A percentile compares a stretch with the other conserved stretches of the same genome.
Evolutionary conservation across 2,888 invertebrate species (phyloP).

Genomic region (Orthosia gothica): DNA sequence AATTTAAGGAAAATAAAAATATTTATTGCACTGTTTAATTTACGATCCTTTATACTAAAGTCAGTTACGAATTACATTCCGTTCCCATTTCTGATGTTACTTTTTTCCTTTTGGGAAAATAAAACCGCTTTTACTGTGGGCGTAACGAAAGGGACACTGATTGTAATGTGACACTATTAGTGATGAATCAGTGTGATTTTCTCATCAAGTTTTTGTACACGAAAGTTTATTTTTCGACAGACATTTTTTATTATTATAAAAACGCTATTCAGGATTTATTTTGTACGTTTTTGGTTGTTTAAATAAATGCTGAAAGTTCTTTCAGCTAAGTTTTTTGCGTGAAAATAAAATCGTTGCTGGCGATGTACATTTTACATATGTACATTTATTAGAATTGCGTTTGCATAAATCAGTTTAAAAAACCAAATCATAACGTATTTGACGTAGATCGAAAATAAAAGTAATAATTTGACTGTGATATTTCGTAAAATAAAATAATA

Average conservation of each 20-base stretch:
- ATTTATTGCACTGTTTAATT: constrained; percentile 74
- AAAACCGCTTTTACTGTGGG: constrained; percentile 17
- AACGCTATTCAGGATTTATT: constrained; percentile 12
- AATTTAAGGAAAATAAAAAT: constrained; percentile 71
- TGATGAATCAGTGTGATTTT: not conserved
- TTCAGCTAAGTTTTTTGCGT: constrained; percentile 3
- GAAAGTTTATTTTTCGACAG: not conserved
- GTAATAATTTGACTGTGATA: not conserved
- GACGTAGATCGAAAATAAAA: not conserved
- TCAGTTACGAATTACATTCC: constrained; percentile 54
- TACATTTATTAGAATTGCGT: constrained; percentile 3
- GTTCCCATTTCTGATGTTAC: constrained; percentile 64
- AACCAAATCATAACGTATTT: not conserved
- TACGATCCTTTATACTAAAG: constrained; percentile 68
- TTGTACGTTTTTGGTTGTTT: constrained; percentile 1
- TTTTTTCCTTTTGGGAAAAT: constrained; percentile 43
- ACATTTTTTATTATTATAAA: constrained; percentile 1
- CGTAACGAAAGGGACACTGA: constrained; percentile 1
- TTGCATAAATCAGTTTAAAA: constrained; percentile 10
- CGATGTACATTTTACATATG: not conserved
- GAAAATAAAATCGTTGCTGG: constrained; percentile 18
- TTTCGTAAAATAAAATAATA: too few relatives aligned
- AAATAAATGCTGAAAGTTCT: not conserved
- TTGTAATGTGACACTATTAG: constrained; percentile 24
- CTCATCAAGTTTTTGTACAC: constrained; percentile 6